Percentiles rank a stretch among this genome's conserved stretches.
Evolutionary conservation across 2,113 vertebrate species (phyloP).

Genomic region (Dicaeum eximium): DNA sequence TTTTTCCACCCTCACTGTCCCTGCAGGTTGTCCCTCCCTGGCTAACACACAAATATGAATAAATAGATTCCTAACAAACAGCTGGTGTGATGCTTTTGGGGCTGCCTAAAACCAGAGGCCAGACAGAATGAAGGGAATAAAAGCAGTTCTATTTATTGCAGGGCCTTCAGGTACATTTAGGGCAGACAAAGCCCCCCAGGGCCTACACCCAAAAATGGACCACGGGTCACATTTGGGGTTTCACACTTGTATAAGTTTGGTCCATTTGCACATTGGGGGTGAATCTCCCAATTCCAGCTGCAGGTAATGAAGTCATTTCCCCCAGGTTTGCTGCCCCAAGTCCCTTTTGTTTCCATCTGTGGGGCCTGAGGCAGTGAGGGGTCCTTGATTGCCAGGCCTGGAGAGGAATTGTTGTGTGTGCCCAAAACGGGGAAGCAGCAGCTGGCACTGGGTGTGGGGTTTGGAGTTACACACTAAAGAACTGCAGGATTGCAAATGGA

Average conservation of each 20-base stretch:
- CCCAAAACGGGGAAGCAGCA: neutral
- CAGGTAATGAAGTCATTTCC: neutral
- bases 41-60: neutral
- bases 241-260: too few relatives aligned
- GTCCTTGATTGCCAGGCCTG: neutral
- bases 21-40: neutral
- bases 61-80: neutral
- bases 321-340: neutral
- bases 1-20: neutral
- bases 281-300: neutral
- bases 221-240: rapidly evolving
- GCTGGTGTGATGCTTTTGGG: neutral
- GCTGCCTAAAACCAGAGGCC: neutral
- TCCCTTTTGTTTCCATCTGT: neutral
- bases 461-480: neutral
- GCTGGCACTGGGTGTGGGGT: neutral
- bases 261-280: neutral
- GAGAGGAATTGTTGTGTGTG: neutral
- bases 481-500: rapidly evolving
- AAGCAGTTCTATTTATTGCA: neutral
- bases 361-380: neutral
- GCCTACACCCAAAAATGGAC: neutral
- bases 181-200: neutral
- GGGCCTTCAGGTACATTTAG: neutral
- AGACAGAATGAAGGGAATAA: neutral